phyloP scores from a whole-genome alignment of 2,113 vertebrate genomes.

The Actenoides lindsayi region DNA sequence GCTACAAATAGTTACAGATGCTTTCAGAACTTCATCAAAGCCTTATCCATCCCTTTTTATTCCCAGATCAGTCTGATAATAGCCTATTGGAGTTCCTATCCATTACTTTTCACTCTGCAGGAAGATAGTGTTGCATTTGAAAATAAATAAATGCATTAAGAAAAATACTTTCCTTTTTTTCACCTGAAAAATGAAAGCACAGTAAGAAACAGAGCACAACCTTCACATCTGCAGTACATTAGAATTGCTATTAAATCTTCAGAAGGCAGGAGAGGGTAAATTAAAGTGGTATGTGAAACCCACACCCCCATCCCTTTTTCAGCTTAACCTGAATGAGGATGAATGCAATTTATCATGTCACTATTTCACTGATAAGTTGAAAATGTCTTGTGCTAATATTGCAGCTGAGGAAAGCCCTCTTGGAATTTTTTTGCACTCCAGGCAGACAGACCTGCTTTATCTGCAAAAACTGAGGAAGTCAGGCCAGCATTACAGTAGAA shows the following conservation, averaged over 20 bases:
- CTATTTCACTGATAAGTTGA: not conserved
- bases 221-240: not conserved
- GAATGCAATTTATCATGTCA: not conserved
- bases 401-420: not conserved
- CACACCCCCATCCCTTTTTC: not conserved
- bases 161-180: not conserved
- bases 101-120: constrained; percentile 17
- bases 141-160: constrained; percentile 39
- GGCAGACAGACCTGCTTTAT: not conserved
- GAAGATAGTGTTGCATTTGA: not conserved
- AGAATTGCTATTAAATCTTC: not conserved
- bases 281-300: not conserved
- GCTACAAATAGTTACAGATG: not conserved
- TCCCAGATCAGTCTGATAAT: not conserved
- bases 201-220: not conserved
- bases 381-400: not conserved
- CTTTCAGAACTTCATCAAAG: constrained; percentile 15
- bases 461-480: not conserved
- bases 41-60: constrained; percentile 26
- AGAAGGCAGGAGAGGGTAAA: not conserved
- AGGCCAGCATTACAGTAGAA: not conserved
- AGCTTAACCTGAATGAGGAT: not conserved
- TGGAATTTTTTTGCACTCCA: not conserved
- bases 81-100: not conserved
- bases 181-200: constrained; percentile 24